Base-by-base conservation (phyloP, 2,113 vertebrate species). In the Carassius gibelio region DNA sequence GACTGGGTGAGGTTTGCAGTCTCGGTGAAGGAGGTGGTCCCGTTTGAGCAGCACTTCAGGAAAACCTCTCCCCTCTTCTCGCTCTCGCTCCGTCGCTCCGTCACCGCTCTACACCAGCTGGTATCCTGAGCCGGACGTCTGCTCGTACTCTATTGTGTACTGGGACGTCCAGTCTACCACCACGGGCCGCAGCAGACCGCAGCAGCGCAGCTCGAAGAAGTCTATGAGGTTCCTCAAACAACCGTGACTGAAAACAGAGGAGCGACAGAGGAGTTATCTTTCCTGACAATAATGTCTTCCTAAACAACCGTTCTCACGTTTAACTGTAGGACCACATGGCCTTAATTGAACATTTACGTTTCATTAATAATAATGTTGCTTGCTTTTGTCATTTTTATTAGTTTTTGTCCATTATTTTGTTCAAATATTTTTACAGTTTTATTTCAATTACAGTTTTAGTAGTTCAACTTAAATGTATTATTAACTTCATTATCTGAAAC, bases 121-220 rank as follows among this genome's bases (percentile, higher is more conserved):
- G 94, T 99, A 99, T 92, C 98, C 98, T 83, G 97, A 97, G 89
- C 98, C 98, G 87, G 98, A 96, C 66, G 96, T 96, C 91, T 99
- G 98, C 94, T 99, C 98, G 75, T 99, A 99, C 85, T 99, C 98
- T 96, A 99, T 98, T 91, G 97, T 97, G 91, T 97, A 99, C 95
- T 99, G 98, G 78, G 95, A 94, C 90, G 98, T 99, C 98, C 98
- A 99, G 96, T 99, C 98, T 93, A 99, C 96, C 8, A 95, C 90
- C 90, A 97, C 95, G 81, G 98, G 98, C 89, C 97, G 96, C 92
- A 99, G 96, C 90, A 99, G 96, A 90, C 98, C 98, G 88, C 97
- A 99, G 94, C 98, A 99, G 94, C 98, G 96, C 93, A 98, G 95
- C 96, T 98, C 97, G 90, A 99, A 99, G 97, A 99, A 99, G 94